Base-by-base conservation (phyloP, 2,113 vertebrate species). In the Monarcha castaneiventris region DNA sequence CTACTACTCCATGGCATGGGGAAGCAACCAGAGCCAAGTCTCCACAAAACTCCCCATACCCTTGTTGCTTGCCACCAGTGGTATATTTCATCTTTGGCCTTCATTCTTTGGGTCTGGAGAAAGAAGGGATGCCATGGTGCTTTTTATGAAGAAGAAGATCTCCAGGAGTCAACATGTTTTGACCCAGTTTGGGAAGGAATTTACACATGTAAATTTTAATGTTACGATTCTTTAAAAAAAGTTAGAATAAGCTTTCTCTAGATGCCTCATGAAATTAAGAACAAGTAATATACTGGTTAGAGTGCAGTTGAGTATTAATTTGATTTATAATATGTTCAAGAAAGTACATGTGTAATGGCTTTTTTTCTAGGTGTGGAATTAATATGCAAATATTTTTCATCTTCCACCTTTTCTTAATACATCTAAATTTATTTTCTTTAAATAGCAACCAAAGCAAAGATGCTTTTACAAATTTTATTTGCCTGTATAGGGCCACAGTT, bases 1-100 rank as follows among this genome's bases (percentile, higher is more conserved):
- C 41, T n/a, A 7, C 27, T 26, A 51, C 16, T 41, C 27, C 22
- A 43, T 3, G 4, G 18, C 43, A 27, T 3, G 21, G 43, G 41
- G 32, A 66, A 87, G 41, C 7, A 79, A 69, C 11, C 22, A 85
- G 18, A 82, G 37, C 13, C 39, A 61, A 32, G 39, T 27, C 23
- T 78, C 27, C 27, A 49, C 10, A 10, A 11, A 32, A n/a, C 7
- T 73, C 11, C 14, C 22, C 0, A 0, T 23, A 35, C 16, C 22
- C 6, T 33, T 48, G 26, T 12, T 4, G 1, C n/a, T 46, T 81
- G 49, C 29, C 35, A 52, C n/a, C 30, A 59, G 46, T 8, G 21
- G 13, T 16, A 9, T n/a, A 41, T 82, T 82, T 84, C 30, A 27
- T 27, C 32, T 35, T 61, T n/a, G 61, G 4, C 37, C 23, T 79